Conservation (phyloP, 2,797 vertebrate species). For the Tangara arthus region DNA sequence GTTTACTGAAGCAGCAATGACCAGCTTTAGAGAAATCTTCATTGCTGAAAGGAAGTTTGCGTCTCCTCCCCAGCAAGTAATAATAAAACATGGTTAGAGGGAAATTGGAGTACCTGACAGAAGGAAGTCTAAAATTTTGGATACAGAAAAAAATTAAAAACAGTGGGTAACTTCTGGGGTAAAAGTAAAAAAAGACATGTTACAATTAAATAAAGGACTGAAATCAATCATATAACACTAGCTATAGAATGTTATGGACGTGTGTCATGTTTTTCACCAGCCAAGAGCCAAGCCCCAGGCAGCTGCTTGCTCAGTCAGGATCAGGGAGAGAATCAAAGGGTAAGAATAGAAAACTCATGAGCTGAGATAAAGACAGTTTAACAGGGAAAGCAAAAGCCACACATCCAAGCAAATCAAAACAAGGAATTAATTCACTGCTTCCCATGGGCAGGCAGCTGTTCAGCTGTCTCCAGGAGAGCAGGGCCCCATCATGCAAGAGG, state of each 20-base stretch:
- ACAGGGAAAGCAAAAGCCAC: not conserved
- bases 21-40: not conserved
- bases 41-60: not conserved
- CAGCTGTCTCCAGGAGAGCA: not conserved
- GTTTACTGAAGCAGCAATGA: not conserved
- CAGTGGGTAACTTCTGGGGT: accelerated
- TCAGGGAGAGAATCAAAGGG: not conserved
- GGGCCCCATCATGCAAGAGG: accelerated
- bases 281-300: not conserved
- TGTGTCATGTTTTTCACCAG: not conserved
- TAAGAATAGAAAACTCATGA: not conserved
- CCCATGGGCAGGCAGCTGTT: not conserved
- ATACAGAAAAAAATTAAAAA: not conserved
- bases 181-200: not conserved
- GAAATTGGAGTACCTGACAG: not conserved
- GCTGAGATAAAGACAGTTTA: not conserved
- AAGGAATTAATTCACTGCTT: not conserved
- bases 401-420: not conserved
- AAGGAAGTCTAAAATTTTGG: not conserved
- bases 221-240: not conserved
- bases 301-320: not conserved
- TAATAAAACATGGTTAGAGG: not conserved
- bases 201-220: not conserved
- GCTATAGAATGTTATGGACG: not conserved
- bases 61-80: not conserved